phyloP scores from a whole-genome alignment of 2,888 invertebrate genomes.

The Mellilla xanthometata region DNA sequence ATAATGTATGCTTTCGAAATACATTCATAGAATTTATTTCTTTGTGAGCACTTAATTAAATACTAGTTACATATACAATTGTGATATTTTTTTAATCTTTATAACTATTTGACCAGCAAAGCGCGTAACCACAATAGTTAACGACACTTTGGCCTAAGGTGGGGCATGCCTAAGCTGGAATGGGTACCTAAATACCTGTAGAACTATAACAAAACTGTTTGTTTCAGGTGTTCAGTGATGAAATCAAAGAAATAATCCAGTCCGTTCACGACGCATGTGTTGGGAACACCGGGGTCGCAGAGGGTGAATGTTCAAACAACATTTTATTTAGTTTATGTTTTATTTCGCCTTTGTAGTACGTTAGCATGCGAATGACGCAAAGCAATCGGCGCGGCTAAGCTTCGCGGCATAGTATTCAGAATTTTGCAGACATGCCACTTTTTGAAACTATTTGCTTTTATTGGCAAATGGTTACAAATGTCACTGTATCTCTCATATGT shows the following conservation, averaged over 20 bases:
- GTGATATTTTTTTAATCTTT: too few relatives aligned
- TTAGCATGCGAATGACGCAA: slow-evolving; percentile 61
- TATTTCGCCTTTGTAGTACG: slow-evolving; percentile 70
- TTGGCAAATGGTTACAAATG: too few relatives aligned
- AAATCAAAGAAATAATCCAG: slow-evolving; percentile 78
- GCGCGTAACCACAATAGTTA: too few relatives aligned
- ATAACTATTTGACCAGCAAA: too few relatives aligned
- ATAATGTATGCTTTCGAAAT: too few relatives aligned
- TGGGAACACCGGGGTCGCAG: slow-evolving; percentile 68
- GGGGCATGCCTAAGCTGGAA: too few relatives aligned
- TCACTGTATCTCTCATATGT: too few relatives aligned
- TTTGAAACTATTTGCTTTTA: background rate
- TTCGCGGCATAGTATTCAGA: slow-evolving; percentile 30
- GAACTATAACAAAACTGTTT: slow-evolving; percentile 3
- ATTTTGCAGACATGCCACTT: slow-evolving; percentile 16
- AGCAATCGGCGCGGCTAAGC: slow-evolving; percentile 60
- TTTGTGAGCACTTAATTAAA: too few relatives aligned
- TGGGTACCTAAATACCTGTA: too few relatives aligned
- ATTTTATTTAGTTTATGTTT: slow-evolving; percentile 31
- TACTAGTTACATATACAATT: too few relatives aligned
- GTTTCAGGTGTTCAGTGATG: slow-evolving; percentile 75
- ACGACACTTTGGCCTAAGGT: too few relatives aligned
- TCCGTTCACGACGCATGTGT: slow-evolving; percentile 76
- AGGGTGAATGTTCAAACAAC: slow-evolving; percentile 72
- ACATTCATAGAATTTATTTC: too few relatives aligned